Evolutionary conservation across 2,113 vertebrate species (phyloP), one percentile per base, ranked within the genome.

Genomic region (Puntigrus tetrazona): DNA sequence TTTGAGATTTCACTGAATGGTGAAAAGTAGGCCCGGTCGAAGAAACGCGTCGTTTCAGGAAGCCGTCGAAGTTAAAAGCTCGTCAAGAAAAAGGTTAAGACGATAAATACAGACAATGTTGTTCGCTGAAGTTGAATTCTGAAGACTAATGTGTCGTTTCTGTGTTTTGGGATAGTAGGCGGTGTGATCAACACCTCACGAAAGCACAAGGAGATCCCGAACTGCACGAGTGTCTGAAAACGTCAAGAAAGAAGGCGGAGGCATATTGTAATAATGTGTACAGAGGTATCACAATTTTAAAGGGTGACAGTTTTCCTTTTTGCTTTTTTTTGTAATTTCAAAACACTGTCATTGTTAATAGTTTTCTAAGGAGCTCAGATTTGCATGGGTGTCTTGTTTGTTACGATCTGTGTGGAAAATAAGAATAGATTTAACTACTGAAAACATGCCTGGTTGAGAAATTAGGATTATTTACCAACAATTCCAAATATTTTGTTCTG

Each of bases 191-290:
- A 96, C 73, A 94, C 96, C 89, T 96, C n/a, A 95, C n/a, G 97
- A 99, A 95, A 98, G 96, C 97, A 98, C 97, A 96, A 98, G 98
- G 95, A 99, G 95, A 99, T 99, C 87, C 98, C 98, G 86, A 99
- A 99, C 95, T 99, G 97, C 89, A 99, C 98, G 85, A 99, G 97
- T 80, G 98, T 99, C 94, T 99, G 95, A 95, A 90, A 45, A n/a
- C 50, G 18, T 31, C 45, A 13, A 4, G 29, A 45, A 41, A 27
- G 9, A 22, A 18, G 25, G 45, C 25, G 11, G 84, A 43, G 77
- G 87, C 87, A 88, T 84, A 92, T 88, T 65, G 90, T 87, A 78
- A 70, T 90, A 87, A 91, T 89, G 86, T 94, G 95, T 94, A 92
- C 94, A 94, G 91, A 90, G 89, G 93, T 94, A 90, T 94, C 87